Conservation (phyloP, 1,140 invertebrate genomes). For the Bombyx mandarina region DNA sequence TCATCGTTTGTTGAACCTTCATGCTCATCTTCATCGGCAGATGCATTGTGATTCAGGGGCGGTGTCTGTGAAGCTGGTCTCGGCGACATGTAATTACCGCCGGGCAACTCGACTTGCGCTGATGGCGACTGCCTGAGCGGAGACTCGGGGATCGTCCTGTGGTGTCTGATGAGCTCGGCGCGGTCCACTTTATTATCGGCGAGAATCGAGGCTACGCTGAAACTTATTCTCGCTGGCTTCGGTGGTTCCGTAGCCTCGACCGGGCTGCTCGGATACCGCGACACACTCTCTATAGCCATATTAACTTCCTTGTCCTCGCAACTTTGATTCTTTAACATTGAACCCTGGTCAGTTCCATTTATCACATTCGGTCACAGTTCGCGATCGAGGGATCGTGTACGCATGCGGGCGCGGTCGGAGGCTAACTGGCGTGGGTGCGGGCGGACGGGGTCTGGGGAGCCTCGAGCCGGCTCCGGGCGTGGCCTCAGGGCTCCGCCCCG, state of each 20-base stretch:
- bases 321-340: constrained; percentile 68
- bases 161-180: constrained; percentile 62
- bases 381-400: constrained; percentile 61
- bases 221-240: constrained; percentile 74
- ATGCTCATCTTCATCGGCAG: constrained; percentile 74
- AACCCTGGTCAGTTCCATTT: constrained; percentile 63
- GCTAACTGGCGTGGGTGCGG: constrained; percentile 46
- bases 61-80: constrained; percentile 47
- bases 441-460: constrained; percentile 22
- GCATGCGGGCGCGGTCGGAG: constrained; percentile 63
- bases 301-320: constrained; percentile 67
- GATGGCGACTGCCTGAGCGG: constrained; percentile 59
- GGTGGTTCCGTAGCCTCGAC: constrained; percentile 71
- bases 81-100: constrained; percentile 46
- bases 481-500: constrained; percentile 25
- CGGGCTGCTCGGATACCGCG: constrained; percentile 66
- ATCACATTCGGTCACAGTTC: constrained; percentile 49
- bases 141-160: constrained; percentile 59
- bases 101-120: constrained; percentile 59
- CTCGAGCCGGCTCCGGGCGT: constrained; percentile 25
- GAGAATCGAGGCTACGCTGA: constrained; percentile 78
- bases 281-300: constrained; percentile 70
- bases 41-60: constrained; percentile 49
- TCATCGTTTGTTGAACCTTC: constrained; percentile 75
- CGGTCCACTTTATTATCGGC: constrained; percentile 70